phyloP scores from a whole-genome alignment of 2,113 vertebrate species.

The Oplegnathus fasciatus region DNA sequence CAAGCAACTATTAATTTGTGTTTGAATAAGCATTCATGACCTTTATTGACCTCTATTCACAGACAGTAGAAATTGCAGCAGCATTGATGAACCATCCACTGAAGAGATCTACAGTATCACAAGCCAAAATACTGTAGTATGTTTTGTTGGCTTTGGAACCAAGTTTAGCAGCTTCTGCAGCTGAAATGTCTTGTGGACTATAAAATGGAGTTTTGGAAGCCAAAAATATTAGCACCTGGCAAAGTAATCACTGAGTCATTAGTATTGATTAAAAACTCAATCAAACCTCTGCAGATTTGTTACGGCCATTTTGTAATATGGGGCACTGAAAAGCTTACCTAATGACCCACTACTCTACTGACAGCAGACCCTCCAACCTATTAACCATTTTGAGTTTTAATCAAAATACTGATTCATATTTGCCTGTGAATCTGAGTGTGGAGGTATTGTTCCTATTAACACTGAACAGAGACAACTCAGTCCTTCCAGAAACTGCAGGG shows the following conservation, averaged over 20 bases:
- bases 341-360: conserved; percentile 19
- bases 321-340: conserved; percentile 6
- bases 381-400: conserved; percentile 19
- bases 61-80: background rate
- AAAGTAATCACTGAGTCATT: background rate
- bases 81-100: background rate
- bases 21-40: too few relatives aligned
- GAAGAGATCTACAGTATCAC: background rate
- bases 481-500: background rate
- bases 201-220: background rate
- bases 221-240: background rate
- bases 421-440: conserved; percentile 7
- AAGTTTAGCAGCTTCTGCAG: background rate
- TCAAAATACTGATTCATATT: conserved; percentile 27
- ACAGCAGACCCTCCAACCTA: background rate
- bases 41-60: background rate
- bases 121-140: background rate
- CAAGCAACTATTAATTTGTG: too few relatives aligned
- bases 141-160: background rate
- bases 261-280: conserved; percentile 8
- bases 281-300: background rate
- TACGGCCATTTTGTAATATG: background rate
- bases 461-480: conserved; percentile 9
- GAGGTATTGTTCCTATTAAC: conserved; percentile 7
- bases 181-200: background rate